Conservation (phyloP, 2,888 invertebrate species). For the Protonemura montana region DNA sequence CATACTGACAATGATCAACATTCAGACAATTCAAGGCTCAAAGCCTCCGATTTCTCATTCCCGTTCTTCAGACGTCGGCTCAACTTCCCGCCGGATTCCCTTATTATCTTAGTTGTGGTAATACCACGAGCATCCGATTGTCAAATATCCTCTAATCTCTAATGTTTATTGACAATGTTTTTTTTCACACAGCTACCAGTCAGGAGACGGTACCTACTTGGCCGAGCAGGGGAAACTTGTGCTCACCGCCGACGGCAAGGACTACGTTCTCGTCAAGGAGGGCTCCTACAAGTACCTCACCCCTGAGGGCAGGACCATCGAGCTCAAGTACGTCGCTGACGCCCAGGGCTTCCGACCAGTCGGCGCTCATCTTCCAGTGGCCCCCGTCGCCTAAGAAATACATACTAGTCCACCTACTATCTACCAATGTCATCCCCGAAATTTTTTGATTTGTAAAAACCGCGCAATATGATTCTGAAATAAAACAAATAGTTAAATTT, state of each 20-base stretch:
- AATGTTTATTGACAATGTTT: not conserved
- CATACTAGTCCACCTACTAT: not conserved
- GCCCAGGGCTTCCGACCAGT: conserved; percentile 49
- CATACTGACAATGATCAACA: no score
- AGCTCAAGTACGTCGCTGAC: conserved; percentile 51
- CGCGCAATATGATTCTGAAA: not conserved
- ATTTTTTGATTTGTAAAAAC: not conserved
- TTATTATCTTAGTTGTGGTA: no score
- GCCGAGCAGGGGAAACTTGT: conserved; percentile 51
- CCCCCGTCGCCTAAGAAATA: conserved; percentile 26
- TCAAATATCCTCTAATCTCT: no score
- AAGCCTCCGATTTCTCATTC: no score
- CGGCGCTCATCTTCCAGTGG: conserved; percentile 49
- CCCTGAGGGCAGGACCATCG: conserved; percentile 51
- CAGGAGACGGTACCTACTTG: conserved; percentile 51
- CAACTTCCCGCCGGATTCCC: no score
- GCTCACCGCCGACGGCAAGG: conserved; percentile 49
- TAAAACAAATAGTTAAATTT: not conserved
- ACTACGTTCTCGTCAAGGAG: conserved; percentile 51
- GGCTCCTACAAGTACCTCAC: conserved; percentile 51
- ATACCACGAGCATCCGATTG: no score
- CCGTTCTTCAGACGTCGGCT: no score
- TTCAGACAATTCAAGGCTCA: no score
- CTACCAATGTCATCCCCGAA: not conserved
- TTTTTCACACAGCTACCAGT: conserved; percentile 47